Percentiles rank a stretch among this genome's conserved stretches.
Evolutionary conservation across 2,797 vertebrate species (phyloP).

Genomic region (Onychomys leucogaster): DNA sequence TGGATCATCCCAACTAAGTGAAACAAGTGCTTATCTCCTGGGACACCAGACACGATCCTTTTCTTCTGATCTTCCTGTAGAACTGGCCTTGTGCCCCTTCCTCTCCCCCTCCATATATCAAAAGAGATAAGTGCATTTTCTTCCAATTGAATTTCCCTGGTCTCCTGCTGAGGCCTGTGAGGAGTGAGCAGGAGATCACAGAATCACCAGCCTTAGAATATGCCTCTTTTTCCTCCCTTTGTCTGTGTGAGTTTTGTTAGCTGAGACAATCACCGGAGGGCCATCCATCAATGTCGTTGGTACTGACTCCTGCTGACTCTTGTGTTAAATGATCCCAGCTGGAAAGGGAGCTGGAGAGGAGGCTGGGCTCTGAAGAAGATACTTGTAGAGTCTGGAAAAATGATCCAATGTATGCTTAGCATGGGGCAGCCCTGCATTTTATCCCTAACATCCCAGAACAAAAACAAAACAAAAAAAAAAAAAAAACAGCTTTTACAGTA

Average conservation of each 20-base stretch:
- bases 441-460: not conserved
- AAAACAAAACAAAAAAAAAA: too few species aligned
- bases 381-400: not conserved
- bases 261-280: not conserved
- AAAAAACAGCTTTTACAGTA: not conserved
- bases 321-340: not conserved
- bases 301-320: not conserved
- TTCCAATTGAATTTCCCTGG: constrained; percentile 10
- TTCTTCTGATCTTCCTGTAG: constrained; percentile 52
- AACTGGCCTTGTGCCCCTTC: constrained; percentile 51
- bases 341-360: not conserved
- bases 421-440: not conserved
- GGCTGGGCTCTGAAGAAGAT: not conserved
- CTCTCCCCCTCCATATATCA: constrained; percentile 51
- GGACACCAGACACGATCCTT: constrained; percentile 48
- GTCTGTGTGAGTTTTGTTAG: constrained; percentile 51
- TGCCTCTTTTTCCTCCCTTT: not conserved
- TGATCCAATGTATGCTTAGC: not conserved
- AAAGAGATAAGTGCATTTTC: constrained; percentile 28
- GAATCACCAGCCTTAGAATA: constrained; percentile 50
- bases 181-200: not conserved
- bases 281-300: not conserved
- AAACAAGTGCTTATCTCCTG: constrained; percentile 41
- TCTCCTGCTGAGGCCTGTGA: constrained; percentile 27
- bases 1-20: not conserved